Conservation (phyloP, 2,888 invertebrate genomes). For the Priocnemis perturbator region DNA sequence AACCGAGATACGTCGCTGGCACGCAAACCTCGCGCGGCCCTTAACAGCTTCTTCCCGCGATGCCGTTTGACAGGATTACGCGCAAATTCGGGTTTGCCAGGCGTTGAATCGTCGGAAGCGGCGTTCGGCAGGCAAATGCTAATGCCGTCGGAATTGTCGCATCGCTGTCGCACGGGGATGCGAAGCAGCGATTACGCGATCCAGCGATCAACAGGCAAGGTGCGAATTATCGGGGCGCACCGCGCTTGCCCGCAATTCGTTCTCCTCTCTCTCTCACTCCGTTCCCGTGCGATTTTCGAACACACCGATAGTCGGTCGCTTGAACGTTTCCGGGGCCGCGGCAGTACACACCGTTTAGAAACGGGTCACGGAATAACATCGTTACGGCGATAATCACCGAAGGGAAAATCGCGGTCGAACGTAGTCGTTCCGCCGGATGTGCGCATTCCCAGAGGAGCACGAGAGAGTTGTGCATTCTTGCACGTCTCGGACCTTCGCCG, state of each 20-base stretch:
- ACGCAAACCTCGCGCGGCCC: too few relatives aligned
- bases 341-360: slow-evolving; percentile 4
- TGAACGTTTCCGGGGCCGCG: background rate
- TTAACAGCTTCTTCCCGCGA: too few relatives aligned
- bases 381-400: slow-evolving; percentile 6
- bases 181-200: too few relatives aligned
- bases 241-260: background rate
- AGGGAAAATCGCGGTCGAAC: slow-evolving; percentile 13
- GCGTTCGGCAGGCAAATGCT: too few relatives aligned
- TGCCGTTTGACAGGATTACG: too few relatives aligned
- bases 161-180: too few relatives aligned
- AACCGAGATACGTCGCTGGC: too few relatives aligned
- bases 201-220: too few relatives aligned
- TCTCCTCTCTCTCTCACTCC: slow-evolving; percentile 11
- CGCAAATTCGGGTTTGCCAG: too few relatives aligned
- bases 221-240: slow-evolving; percentile 16
- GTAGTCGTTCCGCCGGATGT: slow-evolving; percentile 29
- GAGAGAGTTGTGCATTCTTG: slow-evolving; percentile 22
- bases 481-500: slow-evolving; percentile 25
- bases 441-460: slow-evolving; percentile 9
- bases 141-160: too few relatives aligned
- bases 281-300: slow-evolving; percentile 1
- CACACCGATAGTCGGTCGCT: background rate
- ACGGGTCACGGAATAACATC: slow-evolving; percentile 5
- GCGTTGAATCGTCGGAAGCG: too few relatives aligned